A percentile compares a stretch with the other conserved stretches of the same genome.
These are phyloP conservation scores for Brachyopa scutellaris DNA, from an alignment of 2,888 invertebrate genomes.

Conservation along the genomic window DNA sequence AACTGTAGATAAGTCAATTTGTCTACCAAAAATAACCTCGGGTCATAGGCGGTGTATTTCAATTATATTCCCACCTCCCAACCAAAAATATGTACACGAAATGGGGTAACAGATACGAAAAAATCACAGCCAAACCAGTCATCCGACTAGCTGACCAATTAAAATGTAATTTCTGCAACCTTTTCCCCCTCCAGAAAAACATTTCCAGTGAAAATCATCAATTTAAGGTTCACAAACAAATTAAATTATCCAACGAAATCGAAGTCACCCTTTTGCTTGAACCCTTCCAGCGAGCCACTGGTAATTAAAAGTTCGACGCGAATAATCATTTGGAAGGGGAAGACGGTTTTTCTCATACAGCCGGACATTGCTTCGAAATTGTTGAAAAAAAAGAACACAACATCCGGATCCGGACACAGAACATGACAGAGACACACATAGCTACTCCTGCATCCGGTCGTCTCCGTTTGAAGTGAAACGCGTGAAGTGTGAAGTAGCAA, in stretches of 20 bases:
- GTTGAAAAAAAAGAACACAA: not conserved
- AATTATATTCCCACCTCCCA: conserved; percentile 11
- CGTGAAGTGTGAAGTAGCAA: conserved; percentile 33
- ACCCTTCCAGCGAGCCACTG: conserved; percentile 20
- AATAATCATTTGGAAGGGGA: conserved; percentile 31
- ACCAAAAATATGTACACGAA: not conserved
- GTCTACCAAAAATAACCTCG: conserved; percentile 60
- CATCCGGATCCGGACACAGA: conserved; percentile 41
- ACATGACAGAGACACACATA: conserved; percentile 50
- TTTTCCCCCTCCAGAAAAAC: not conserved
- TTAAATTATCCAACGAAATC: conserved; percentile 43
- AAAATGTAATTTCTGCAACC: conserved; percentile 34
- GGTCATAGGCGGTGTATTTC: conserved; percentile 21
- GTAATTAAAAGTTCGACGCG: conserved; percentile 65
- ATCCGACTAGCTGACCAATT: conserved; percentile 50
- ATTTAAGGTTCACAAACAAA: conserved; percentile 44
- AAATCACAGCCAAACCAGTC: conserved; percentile 2
- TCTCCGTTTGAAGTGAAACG: conserved; percentile 45
- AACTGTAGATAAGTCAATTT: conserved; percentile 60
- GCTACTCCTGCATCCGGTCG: conserved; percentile 13
- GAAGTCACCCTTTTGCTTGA: conserved; percentile 4
- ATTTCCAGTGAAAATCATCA: conserved; percentile 43
- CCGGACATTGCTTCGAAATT: conserved; percentile 28
- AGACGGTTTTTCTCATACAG: not conserved
- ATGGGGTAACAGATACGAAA: not conserved